Conservation (phyloP, 2,888 invertebrate genomes). For the Pheosia tremula region DNA sequence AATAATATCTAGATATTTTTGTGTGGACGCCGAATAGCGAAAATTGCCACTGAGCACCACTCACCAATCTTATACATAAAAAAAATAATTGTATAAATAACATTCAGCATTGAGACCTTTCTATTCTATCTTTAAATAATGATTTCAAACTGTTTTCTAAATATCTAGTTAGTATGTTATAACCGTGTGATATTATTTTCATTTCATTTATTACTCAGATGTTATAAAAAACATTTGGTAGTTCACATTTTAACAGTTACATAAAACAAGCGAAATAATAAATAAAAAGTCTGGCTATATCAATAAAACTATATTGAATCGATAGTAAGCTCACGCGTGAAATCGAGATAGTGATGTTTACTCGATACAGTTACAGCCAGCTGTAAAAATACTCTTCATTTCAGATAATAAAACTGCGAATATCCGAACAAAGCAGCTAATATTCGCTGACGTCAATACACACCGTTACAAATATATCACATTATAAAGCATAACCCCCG, state of each 20-base stretch:
- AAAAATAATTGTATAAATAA: background rate
- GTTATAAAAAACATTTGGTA: background rate
- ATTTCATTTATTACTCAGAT: background rate
- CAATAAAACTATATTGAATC: constrained; percentile 37
- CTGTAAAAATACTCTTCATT: constrained; percentile 53
- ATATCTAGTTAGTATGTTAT: background rate
- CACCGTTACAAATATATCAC: constrained; percentile 44
- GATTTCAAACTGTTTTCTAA: background rate
- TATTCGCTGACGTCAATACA: constrained; percentile 56
- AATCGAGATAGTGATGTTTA: constrained; percentile 44
- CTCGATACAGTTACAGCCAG: constrained; percentile 43
- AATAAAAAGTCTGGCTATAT: constrained; percentile 20
- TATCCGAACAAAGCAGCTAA: constrained; percentile 54
- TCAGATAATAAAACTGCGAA: constrained; percentile 47
- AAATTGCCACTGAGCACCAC: constrained; percentile 5
- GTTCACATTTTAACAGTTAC: background rate
- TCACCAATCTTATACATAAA: background rate
- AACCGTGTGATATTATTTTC: background rate
- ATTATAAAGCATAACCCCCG: constrained; percentile 8
- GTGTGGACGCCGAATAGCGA: constrained; percentile 29
- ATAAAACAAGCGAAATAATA: constrained; percentile 13
- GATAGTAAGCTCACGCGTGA: constrained; percentile 27
- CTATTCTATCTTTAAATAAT: background rate
- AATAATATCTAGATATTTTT: constrained; percentile 35
- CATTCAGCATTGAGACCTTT: background rate